Conservation (phyloP, 2,888 invertebrate species). For the Andrena bicolor region DNA sequence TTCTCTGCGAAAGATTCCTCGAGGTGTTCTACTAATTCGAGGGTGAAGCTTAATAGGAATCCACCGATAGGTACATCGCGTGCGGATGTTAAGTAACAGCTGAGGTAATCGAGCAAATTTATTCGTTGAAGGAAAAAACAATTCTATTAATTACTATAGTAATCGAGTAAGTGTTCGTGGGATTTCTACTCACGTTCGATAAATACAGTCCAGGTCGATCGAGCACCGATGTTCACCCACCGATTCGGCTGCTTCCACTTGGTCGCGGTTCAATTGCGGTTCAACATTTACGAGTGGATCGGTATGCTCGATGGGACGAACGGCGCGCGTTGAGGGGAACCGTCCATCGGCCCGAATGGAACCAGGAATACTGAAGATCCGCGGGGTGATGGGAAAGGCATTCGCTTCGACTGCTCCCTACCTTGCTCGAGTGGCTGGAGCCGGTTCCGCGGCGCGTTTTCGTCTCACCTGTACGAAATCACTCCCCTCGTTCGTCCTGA, state of each 20-base stretch:
- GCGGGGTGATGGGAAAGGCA: conserved; percentile 79
- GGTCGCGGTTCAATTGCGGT: conserved; percentile 22
- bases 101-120: neutral
- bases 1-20: neutral
- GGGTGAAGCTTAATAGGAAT: neutral
- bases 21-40: too few relatives aligned
- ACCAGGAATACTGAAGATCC: conserved; percentile 79
- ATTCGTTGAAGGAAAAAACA: neutral
- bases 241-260: conserved; percentile 23
- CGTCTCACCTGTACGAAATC: conserved; percentile 38
- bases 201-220: neutral
- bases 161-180: neutral
- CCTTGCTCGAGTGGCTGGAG: conserved; percentile 65
- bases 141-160: neutral
- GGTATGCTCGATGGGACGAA: conserved; percentile 16
- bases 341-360: conserved; percentile 81
- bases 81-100: too few relatives aligned
- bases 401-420: conserved; percentile 81
- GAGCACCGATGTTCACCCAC: conserved; percentile 8
- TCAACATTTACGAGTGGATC: conserved; percentile 7
- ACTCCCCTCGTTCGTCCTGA: neutral
- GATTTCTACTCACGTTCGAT: neutral
- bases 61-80: neutral
- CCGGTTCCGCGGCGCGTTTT: conserved; percentile 36
- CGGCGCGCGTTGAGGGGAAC: conserved; percentile 62